Evolutionary conservation across 2,113 vertebrate genomes (phyloP), one percentile per base, ranked within the genome.

Genomic region (Anoura caudifer): DNA sequence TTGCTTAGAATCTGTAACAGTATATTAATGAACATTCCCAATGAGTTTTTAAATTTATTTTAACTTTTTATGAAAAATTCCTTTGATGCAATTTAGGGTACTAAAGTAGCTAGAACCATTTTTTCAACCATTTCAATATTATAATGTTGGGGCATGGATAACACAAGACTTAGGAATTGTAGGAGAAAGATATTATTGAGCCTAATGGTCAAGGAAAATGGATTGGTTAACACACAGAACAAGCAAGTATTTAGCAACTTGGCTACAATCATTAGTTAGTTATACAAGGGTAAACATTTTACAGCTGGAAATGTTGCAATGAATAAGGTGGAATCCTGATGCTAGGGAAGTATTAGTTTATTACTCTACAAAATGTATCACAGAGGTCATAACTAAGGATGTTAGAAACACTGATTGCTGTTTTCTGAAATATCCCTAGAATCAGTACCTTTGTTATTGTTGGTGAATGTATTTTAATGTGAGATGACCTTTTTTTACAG

Each of bases 1-100:
- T 88, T 95, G 76, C 77, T 96, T 96, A 92, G 76, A 92, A 65
- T 96, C 76, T 84, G 5, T 82, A 94, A 77, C 26, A 95, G 41
- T 79, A 85, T 80, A 61, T 50, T 92, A 95, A 77, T 54, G 26
- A 90, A 85, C 70, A 73, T 50, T 80, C 61, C 50, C 56, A 75
- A 54, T 89, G 41, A 77, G 17, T 76, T 95, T 89, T 83, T 14
- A 87, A 95, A n/a, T 83, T 72, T 87, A 77, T 87, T 87, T 94
- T 83, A 95, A 41, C 54, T 67, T 90, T 93, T 63, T 28, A 84
- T 87, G 22, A 72, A 91, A 94, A 89, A 52, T 54, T 7, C 4
- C n/a, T 36, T 90, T 90, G 41, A 47, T 94, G 50, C 33, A 75
- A 84, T 41, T 79, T 92, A 73, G 69, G 38, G 19, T 63, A 26